phyloP scores from a whole-genome alignment of 2,113 vertebrate species.

The Phyllostomus discolor region DNA sequence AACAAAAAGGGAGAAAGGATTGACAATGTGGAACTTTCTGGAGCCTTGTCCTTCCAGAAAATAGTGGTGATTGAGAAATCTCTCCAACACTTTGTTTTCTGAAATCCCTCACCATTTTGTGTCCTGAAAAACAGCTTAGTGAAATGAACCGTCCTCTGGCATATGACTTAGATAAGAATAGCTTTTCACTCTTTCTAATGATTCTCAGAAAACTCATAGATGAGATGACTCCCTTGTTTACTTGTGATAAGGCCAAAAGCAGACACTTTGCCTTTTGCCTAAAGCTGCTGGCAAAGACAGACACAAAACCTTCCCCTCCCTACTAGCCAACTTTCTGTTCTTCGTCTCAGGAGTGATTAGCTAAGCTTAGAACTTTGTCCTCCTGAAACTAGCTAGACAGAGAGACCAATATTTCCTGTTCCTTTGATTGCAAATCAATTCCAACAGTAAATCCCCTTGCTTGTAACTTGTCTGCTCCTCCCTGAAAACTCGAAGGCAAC shows the following conservation, averaged over 20 bases:
- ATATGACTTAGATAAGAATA: neutral
- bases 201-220: accelerated
- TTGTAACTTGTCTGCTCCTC: neutral
- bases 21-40: neutral
- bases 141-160: neutral
- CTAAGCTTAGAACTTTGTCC: neutral
- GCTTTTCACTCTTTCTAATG: neutral
- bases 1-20: neutral
- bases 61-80: neutral
- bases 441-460: neutral
- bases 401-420: neutral
- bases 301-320: neutral
- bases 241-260: neutral
- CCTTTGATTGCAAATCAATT: neutral
- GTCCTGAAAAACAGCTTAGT: neutral
- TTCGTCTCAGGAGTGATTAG: neutral
- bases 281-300: neutral
- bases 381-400: neutral
- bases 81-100: neutral
- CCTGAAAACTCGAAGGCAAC: neutral
- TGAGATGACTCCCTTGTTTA: neutral
- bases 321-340: neutral
- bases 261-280: neutral
- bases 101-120: neutral
- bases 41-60: neutral